Base-by-base conservation (phyloP, 2,113 vertebrate species). In the Naja naja region DNA sequence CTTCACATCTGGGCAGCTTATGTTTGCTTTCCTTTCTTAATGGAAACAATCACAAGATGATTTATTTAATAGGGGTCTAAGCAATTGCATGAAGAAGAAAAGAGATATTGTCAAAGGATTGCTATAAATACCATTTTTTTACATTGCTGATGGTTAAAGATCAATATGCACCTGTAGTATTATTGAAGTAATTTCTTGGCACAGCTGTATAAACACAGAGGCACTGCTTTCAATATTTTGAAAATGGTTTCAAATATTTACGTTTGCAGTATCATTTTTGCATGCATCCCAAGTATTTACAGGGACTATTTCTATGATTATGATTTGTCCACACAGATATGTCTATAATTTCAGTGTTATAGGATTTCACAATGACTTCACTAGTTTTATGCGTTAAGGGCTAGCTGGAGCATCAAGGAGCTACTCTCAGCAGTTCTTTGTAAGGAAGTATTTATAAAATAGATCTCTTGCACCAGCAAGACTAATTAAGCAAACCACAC, bases 401-500 rank as follows among this genome's bases (percentile, higher is more conserved):
- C 96, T 91, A 69, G 95, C 96, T 96, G 96, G 95, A 96, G 96
- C 85, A 96, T 25, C 69, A 95, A 93, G 95, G 94, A 45, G 56
- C 74, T 94, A 96, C 95, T 94, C 94, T 93, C 93, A 95, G 95
- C 96, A 95, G 93, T 91, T 85, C 96, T 95, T 94, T 43, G 52
- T 96, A 96, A 96, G 93, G 95, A 97, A 95, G 95, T 96, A 94
- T 93, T 97, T 97, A 97, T 96, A 97, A 97, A 97, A 97, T 96
- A 96, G 95, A 95, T 94, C 97, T 96, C 97, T 96, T 97, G 96
- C 96, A 96, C 97, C 97, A 96, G 96, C 96, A 97, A 97, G 97
- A 97, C 96, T 97, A 97, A 94, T 96, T 81, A 97, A 97, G 97
- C 93, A 94, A 97, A 97, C 95, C 96, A 96, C 96, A 97, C 96